A percentile compares a stretch with the other conserved stretches of the same genome.
Evolutionary conservation across 1,140 invertebrate species (phyloP).

Genomic region (Hyphantria cunea): DNA sequence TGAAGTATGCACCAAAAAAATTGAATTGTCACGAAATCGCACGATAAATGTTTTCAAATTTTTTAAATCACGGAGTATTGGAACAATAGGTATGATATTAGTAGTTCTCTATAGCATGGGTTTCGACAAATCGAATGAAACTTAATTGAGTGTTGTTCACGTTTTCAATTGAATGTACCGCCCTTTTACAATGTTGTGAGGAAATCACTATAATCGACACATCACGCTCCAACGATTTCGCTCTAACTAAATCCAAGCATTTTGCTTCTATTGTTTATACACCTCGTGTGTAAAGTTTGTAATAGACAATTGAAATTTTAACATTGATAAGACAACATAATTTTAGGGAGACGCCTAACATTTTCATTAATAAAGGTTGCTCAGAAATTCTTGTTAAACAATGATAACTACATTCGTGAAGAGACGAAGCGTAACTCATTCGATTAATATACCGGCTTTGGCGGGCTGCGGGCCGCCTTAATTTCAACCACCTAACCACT

Average conservation of each 20-base stretch:
- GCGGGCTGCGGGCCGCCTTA: constrained; percentile 61
- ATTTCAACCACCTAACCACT: constrained; percentile 39
- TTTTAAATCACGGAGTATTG: too few relatives aligned
- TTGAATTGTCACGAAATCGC: too few relatives aligned
- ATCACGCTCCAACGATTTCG: constrained; percentile 10
- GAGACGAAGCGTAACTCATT: constrained; percentile 74
- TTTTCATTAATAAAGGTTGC: constrained; percentile 55
- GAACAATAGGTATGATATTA: too few relatives aligned
- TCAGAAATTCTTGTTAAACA: constrained; percentile 53
- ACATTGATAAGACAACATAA: constrained; percentile 33
- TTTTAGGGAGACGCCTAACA: constrained; percentile 47
- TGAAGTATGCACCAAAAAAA: too few relatives aligned
- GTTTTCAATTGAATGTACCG: too few relatives aligned
- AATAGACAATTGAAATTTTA: constrained; percentile 51
- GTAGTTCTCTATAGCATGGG: too few relatives aligned
- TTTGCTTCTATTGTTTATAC: constrained; percentile 19
- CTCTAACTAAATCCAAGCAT: constrained; percentile 16
- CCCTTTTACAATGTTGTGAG: not conserved
- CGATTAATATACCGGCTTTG: constrained; percentile 54
- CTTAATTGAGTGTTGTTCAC: too few relatives aligned
- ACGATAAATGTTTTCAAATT: too few relatives aligned
- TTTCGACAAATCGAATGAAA: too few relatives aligned
- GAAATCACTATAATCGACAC: constrained; percentile 1
- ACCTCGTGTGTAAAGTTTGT: constrained; percentile 43
- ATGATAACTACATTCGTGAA: constrained; percentile 58